Evolutionary conservation across 2,797 vertebrate species (phyloP), one percentile per base, ranked within the genome.

Genomic region (Rhinogobio ventralis): DNA sequence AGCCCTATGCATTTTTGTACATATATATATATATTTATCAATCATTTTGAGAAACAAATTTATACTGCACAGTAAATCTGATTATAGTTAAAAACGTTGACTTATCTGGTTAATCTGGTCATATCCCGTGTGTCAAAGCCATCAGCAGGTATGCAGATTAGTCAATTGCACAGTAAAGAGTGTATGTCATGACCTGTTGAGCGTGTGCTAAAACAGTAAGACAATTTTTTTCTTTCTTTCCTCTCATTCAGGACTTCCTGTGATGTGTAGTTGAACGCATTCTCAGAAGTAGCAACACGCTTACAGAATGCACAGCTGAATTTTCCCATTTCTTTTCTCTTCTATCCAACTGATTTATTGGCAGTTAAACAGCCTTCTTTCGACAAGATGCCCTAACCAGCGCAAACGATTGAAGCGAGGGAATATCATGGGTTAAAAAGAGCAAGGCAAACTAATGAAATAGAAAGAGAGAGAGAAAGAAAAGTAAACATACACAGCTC

Each of bases 261-360:
- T 93, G 90, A 92, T 92, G 91, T 93, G 91, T 92, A 93, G 92
- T 93, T 93, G 90, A 93, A 88, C 89, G 76, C 90, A 90, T 89
- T 90, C 90, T 91, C 90, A 90, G 90, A 91, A 91, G 92, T 91
- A 92, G 90, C 91, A 90, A 91, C 91, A 88, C 90, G 87, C 90
- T 88, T 89, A 89, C 85, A 87, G 89, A 92, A 89, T 89, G 88
- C 90, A 88, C 88, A 86, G 89, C 88, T 86, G 89, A 92, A 76
- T 75, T 87, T 89, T 89, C 81, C 57, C 74, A 68, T 81, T 85
- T 85, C 39, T 85, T 85, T 77, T 69, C 42, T 83, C 60, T 72
- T 46, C 69, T 64, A 36, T 53, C 57, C 77, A 80, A 74, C 75
- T 86, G 82, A 87, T 81, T 79, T 57, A 86, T 90, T 86, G 14